These are phyloP conservation scores for Montipora foliosa DNA, from an alignment of 64 coral and sea anemone genomes.

Conservation along the genomic window DNA sequence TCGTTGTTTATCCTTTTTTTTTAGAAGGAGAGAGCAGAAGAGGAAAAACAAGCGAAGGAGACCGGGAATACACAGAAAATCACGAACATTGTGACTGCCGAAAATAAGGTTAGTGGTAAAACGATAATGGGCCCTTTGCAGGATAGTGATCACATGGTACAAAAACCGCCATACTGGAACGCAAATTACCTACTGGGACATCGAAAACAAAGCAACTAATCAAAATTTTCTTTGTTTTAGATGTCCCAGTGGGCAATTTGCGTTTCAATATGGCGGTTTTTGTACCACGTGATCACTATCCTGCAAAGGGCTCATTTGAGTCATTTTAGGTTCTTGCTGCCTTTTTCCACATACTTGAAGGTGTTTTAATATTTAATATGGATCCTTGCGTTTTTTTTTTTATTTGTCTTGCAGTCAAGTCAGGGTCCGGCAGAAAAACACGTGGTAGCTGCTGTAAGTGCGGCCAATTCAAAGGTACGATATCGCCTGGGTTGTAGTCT, in stretches of 20 bases:
- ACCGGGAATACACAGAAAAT: background rate
- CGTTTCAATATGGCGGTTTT: too few species aligned
- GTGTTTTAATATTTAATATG: background rate
- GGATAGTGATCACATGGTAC: too few species aligned
- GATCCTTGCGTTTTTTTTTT: background rate
- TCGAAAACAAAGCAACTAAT: too few species aligned
- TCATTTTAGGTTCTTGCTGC: background rate
- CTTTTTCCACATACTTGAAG: background rate
- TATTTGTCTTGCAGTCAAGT: background rate
- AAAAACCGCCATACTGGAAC: too few species aligned
- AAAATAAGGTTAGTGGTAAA: constrained; percentile 6
- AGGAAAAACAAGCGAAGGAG: constrained; percentile 56
- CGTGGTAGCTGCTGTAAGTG: background rate
- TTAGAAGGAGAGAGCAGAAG: constrained; percentile 49
- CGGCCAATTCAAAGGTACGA: constrained; percentile 17
- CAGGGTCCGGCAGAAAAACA: background rate
- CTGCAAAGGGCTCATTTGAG: too few species aligned
- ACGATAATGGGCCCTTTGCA: background rate
- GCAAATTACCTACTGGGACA: too few species aligned
- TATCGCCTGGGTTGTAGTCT: background rate
- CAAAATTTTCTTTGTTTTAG: too few species aligned
- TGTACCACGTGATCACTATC: too few species aligned
- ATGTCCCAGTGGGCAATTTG: too few species aligned
- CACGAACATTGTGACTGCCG: background rate
- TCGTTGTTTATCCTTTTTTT: background rate